Conservation (phyloP, 2,113 vertebrate species). For the Campylomormyrus tamandua region DNA sequence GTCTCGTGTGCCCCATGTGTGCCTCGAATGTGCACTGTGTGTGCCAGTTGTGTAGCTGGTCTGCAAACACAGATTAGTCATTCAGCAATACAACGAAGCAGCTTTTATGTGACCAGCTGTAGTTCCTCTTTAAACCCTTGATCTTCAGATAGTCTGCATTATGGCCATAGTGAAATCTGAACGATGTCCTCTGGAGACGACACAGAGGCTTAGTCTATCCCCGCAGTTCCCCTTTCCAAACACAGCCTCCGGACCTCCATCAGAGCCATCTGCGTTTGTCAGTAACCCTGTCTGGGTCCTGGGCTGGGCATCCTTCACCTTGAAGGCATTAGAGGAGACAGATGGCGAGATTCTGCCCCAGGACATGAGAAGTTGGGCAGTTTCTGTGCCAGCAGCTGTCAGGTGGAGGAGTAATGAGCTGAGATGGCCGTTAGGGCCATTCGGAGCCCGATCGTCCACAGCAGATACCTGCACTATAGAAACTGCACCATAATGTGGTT, state of each 20-base stretch:
- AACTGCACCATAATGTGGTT: neutral
- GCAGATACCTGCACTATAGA: neutral
- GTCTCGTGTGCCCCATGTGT: neutral
- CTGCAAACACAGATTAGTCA: neutral
- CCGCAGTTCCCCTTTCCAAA: neutral
- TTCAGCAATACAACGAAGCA: neutral
- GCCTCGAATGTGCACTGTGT: neutral
- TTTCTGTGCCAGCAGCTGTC: neutral
- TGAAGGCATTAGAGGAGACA: constrained; percentile 29
- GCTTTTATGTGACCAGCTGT: neutral
- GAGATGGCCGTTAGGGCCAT: neutral
- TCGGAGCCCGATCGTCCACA: neutral
- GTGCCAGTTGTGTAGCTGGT: neutral
- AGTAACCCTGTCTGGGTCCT: constrained; percentile 19
- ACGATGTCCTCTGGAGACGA: neutral
- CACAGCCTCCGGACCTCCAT: neutral
- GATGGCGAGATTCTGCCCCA: constrained; percentile 7
- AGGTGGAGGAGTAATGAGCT: neutral
- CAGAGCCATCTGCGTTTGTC: constrained; percentile 1
- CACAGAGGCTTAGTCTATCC: neutral
- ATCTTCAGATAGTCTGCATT: neutral
- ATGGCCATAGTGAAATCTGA: neutral
- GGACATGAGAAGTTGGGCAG: neutral
- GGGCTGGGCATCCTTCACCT: constrained; percentile 11
- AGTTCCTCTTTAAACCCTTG: neutral